Evolutionary conservation across 2,888 invertebrate species (phyloP).

Genomic region (Lycia hirtaria): DNA sequence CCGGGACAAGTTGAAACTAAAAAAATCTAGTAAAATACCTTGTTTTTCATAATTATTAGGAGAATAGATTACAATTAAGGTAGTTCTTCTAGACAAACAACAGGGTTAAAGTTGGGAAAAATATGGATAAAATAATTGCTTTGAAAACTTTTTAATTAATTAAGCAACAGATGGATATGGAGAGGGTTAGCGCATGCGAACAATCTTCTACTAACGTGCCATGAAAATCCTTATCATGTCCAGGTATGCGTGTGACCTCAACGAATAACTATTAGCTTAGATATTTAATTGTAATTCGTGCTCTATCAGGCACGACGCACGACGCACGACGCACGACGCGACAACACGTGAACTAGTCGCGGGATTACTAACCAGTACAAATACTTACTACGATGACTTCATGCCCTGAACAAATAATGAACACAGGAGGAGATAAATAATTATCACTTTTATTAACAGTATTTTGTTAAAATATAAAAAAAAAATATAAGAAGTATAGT

Average conservation of each 20-base stretch:
- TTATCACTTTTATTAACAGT: neutral
- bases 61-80: no score
- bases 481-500: no score
- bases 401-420: conserved; percentile 2
- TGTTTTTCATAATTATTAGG: no score
- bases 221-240: conserved; percentile 21
- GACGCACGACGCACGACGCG: neutral
- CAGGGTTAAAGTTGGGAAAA: no score
- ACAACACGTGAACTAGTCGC: conserved; percentile 12
- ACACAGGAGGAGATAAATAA: conserved; percentile 2
- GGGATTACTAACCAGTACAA: neutral
- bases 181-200: no score
- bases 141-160: no score
- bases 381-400: conserved; percentile 11
- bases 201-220: conserved; percentile 2
- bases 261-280: conserved; percentile 35
- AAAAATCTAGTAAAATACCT: no score
- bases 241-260: conserved; percentile 36
- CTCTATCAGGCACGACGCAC: conserved; percentile 22
- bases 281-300: conserved; percentile 18
- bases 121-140: no score
- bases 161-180: no score
- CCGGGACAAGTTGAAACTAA: no score
- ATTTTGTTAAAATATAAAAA: neutral
- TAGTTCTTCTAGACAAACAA: no score